These are phyloP conservation scores for Globia sparganii DNA, from an alignment of 2,888 invertebrate genomes.

Conservation along the genomic window DNA sequence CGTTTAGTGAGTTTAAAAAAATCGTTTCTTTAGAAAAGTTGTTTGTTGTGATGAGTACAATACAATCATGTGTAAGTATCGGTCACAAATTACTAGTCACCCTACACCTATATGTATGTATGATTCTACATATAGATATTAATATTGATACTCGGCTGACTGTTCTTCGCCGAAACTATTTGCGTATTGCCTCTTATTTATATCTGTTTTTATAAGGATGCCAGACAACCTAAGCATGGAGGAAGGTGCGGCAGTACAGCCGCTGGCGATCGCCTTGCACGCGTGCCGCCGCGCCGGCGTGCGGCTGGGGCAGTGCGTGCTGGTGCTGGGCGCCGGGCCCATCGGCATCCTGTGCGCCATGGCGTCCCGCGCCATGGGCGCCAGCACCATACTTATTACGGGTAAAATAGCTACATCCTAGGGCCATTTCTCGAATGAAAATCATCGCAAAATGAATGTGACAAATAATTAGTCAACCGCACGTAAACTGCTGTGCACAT, in stretches of 20 bases:
- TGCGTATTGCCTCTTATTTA: background rate
- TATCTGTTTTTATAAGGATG: too few species aligned
- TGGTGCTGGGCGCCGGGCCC: slow-evolving; percentile 96
- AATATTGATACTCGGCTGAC: background rate
- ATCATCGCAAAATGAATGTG: background rate
- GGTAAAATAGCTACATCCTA: slow-evolving; percentile 84
- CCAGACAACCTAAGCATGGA: slow-evolving; percentile 96
- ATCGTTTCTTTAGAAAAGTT: too few species aligned
- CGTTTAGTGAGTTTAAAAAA: too few species aligned
- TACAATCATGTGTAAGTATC: too few species aligned
- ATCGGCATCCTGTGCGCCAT: slow-evolving; percentile 95
- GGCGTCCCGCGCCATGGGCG: slow-evolving; percentile 96
- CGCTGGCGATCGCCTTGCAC: slow-evolving; percentile 97
- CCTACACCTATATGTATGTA: too few species aligned
- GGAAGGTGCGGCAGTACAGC: slow-evolving; percentile 98
- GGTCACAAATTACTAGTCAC: too few species aligned
- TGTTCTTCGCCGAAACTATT: background rate
- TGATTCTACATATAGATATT: background rate
- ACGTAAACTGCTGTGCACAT: background rate
- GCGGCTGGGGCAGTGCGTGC: slow-evolving; percentile 92
- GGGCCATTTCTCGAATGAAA: background rate
- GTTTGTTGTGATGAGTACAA: too few species aligned
- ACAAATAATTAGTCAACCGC: background rate
- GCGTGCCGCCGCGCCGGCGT: slow-evolving; percentile 96
- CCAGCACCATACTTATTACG: slow-evolving; percentile 93